phyloP scores from a whole-genome alignment of 1,140 invertebrate species.

The Lepidurus apus region DNA sequence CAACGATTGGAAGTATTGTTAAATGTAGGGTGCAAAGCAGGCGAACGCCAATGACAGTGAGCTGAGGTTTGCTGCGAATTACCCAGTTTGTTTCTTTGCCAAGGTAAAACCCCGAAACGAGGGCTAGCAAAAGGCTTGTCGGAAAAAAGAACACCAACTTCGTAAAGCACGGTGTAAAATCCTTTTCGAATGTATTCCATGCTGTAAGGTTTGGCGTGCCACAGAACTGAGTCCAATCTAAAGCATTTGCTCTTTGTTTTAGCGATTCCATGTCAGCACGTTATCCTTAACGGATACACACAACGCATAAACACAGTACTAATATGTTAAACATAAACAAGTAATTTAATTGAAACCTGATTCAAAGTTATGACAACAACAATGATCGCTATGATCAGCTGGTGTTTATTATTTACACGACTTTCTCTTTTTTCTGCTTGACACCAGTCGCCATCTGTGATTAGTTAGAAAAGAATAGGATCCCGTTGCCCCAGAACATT shows the following conservation, averaged over 20 bases:
- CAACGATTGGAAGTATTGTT: constrained; percentile 27
- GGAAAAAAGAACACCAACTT: constrained; percentile 29
- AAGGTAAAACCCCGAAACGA: constrained; percentile 29
- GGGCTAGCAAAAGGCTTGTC: constrained; percentile 27
- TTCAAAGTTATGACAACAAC: no score
- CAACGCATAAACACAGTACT: background rate
- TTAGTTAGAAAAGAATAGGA: background rate
- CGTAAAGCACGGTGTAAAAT: constrained; percentile 30
- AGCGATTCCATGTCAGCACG: background rate
- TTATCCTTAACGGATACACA: background rate
- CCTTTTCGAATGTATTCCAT: background rate
- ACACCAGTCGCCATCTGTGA: background rate
- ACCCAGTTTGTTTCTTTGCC: constrained; percentile 33
- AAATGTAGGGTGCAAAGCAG: constrained; percentile 14
- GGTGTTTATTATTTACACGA: no score
- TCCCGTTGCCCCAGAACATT: background rate
- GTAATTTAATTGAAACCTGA: no score
- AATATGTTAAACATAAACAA: no score
- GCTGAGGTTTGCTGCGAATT: background rate
- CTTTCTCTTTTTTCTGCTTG: background rate
- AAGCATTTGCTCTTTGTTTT: background rate
- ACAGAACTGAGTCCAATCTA: constrained; percentile 2
- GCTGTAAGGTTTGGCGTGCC: background rate
- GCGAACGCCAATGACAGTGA: constrained; percentile 23
- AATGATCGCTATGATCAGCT: no score